A percentile compares a stretch with the other conserved stretches of the same genome.
These are phyloP conservation scores for Sipunculus nudus DNA, from an alignment of 2,888 invertebrate genomes.

Conservation along the genomic window DNA sequence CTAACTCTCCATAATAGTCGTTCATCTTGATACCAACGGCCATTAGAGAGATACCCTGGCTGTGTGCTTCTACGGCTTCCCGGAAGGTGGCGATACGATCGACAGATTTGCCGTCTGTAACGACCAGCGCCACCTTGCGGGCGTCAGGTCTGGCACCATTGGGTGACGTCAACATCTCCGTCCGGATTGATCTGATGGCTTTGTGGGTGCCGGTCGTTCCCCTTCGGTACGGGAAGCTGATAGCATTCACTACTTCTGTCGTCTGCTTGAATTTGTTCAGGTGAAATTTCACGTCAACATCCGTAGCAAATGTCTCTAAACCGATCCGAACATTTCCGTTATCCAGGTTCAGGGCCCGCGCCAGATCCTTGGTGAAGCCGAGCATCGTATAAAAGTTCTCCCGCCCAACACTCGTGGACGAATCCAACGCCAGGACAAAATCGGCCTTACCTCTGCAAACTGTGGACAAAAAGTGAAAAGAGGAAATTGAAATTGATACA, in stretches of 20 bases:
- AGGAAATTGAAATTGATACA: too few relatives aligned
- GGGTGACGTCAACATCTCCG: too few relatives aligned
- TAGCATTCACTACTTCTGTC: constrained; percentile 17
- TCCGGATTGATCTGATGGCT: too few relatives aligned
- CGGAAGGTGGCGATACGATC: too few relatives aligned
- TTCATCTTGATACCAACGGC: constrained; percentile 20
- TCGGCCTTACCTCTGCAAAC: constrained; percentile 13
- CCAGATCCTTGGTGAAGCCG: constrained; percentile 27
- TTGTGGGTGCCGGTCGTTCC: too few relatives aligned
- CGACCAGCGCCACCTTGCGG: too few relatives aligned
- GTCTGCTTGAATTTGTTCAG: constrained; percentile 12
- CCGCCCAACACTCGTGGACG: constrained; percentile 27
- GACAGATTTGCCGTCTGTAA: too few relatives aligned
- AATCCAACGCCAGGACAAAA: constrained; percentile 33
- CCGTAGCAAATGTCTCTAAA: constrained; percentile 24
- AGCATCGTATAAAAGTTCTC: constrained; percentile 28
- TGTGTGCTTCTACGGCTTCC: too few relatives aligned
- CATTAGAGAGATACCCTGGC: too few relatives aligned
- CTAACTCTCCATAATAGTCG: too few relatives aligned
- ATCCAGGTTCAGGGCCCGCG: constrained; percentile 19
- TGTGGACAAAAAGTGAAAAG: background rate
- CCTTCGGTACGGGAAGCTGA: constrained; percentile 20
- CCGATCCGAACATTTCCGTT: constrained; percentile 17
- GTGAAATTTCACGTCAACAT: constrained; percentile 19
- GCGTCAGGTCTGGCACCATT: too few relatives aligned